Evolutionary conservation across 2,113 vertebrate genomes (phyloP).

Genomic region (Tachysurus fulvidraco): DNA sequence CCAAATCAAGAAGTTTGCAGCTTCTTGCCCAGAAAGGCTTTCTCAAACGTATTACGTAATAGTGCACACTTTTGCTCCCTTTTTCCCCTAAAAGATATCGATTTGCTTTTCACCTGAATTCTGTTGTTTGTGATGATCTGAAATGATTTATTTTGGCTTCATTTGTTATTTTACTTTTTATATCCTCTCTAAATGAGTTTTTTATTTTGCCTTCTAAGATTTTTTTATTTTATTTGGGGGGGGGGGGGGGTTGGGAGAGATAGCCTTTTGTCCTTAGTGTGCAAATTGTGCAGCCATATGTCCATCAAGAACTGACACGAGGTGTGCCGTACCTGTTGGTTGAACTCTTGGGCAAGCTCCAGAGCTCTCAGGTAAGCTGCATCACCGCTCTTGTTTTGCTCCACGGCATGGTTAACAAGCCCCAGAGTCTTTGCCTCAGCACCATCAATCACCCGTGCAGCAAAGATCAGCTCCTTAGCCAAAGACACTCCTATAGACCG

Average conservation of each 20-base stretch:
- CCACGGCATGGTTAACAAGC: constrained; percentile 86
- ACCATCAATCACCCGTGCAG: constrained; percentile 85
- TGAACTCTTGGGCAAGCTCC: constrained; percentile 87
- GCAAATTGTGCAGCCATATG: background rate
- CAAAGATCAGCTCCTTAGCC: constrained; percentile 96
- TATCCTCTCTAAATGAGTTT: background rate
- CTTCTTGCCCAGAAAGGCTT: background rate
- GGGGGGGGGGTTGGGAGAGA: too few species aligned
- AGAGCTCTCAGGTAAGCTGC: constrained; percentile 90
- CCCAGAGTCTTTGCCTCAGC: constrained; percentile 83
- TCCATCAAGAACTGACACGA: background rate
- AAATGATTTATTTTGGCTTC: background rate
- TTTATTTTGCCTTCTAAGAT: background rate
- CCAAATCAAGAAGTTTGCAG: background rate
- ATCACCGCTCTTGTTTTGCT: constrained; percentile 88
- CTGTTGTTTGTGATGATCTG: background rate
- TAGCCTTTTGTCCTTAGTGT: background rate
- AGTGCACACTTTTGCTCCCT: background rate
- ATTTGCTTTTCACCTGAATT: background rate
- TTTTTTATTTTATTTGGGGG: too few species aligned
- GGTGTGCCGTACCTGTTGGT: constrained; percentile 83
- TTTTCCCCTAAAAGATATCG: background rate
- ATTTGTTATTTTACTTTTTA: background rate
- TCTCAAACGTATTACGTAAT: background rate
- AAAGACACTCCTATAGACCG: constrained; percentile 83